Evolutionary conservation across 2,888 invertebrate genomes (phyloP).

Genomic region (Ecliptopera silaceata): DNA sequence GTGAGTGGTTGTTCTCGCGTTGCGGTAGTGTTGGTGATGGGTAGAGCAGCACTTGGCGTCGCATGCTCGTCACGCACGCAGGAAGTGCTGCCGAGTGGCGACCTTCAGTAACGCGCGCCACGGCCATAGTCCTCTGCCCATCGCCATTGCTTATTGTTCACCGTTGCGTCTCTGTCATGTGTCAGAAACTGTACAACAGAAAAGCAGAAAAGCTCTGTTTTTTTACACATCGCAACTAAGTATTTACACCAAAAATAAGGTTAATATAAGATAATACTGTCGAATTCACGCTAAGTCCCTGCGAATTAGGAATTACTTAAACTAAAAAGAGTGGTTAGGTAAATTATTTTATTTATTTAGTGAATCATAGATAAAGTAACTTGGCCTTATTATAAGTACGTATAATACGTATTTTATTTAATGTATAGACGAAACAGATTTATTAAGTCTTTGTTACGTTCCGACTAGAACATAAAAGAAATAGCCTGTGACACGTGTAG

Average conservation of each 20-base stretch:
- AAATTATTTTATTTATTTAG: neutral
- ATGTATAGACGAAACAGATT: conserved; percentile 2
- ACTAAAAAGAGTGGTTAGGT: too few species aligned
- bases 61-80: conserved; percentile 80
- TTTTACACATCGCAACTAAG: neutral
- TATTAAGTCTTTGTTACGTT: conserved; percentile 13
- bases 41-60: conserved; percentile 30
- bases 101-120: conserved; percentile 74
- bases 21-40: conserved; percentile 20
- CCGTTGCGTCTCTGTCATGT: conserved; percentile 37
- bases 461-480: conserved; percentile 11
- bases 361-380: neutral
- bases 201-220: neutral
- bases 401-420: conserved; percentile 2
- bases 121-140: conserved; percentile 60
- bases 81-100: conserved; percentile 72
- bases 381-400: neutral
- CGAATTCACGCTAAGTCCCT: too few species aligned
- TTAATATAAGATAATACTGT: too few species aligned
- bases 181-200: neutral
- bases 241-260: too few species aligned
- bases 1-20: conserved; percentile 11
- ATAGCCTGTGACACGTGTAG: conserved; percentile 51
- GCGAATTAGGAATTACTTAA: too few species aligned
- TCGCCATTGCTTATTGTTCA: conserved; percentile 64